These are phyloP conservation scores for Caenorhabditis zanzibari DNA, from an alignment of 2,888 invertebrate genomes.

Conservation along the genomic window DNA sequence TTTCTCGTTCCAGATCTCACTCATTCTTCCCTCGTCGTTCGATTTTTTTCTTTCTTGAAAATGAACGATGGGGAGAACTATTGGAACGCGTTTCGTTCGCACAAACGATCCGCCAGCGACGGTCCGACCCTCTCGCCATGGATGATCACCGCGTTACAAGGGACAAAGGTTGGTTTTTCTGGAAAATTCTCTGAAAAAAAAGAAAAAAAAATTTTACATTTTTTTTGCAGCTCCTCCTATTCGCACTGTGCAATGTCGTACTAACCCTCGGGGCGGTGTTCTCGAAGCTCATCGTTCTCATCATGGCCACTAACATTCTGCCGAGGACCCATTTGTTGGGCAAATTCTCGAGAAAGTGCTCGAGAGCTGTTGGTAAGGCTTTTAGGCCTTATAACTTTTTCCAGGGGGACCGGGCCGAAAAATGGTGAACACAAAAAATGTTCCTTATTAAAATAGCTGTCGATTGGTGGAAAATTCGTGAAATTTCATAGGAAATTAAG, in stretches of 20 bases:
- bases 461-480: too few relatives aligned
- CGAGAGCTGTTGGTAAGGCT: constrained; percentile 35
- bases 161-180: constrained; percentile 65
- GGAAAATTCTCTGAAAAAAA: too few relatives aligned
- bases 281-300: constrained; percentile 75
- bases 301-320: constrained; percentile 78
- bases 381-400: background rate
- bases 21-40: constrained; percentile 26
- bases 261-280: constrained; percentile 75
- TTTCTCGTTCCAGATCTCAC: background rate
- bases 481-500: too few relatives aligned
- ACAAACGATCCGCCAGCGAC: constrained; percentile 70
- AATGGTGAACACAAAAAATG: too few relatives aligned
- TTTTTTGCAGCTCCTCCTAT: constrained; percentile 75
- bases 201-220: background rate
- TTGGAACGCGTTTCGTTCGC: constrained; percentile 77
- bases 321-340: constrained; percentile 50
- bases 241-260: constrained; percentile 72
- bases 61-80: constrained; percentile 71
- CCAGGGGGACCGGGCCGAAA: too few relatives aligned
- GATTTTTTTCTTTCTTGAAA: background rate
- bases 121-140: constrained; percentile 72
- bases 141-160: constrained; percentile 75
- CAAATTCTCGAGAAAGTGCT: constrained; percentile 57
- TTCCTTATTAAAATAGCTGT: too few relatives aligned